phyloP scores from a whole-genome alignment of 2,113 vertebrate genomes.

The Podocnemis expansa region DNA sequence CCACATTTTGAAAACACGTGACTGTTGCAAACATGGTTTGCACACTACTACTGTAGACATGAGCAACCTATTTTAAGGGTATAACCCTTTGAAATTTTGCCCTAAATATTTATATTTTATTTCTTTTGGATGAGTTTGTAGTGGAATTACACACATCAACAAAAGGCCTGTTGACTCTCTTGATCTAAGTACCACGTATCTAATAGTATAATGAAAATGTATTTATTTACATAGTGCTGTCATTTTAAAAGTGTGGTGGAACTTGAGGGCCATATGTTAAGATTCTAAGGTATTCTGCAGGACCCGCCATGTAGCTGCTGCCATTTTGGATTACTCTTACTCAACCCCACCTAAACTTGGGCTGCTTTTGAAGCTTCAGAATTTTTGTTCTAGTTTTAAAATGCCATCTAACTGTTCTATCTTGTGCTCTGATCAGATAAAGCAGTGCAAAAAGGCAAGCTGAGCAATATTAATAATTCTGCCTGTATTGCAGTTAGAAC shows the following conservation, averaged over 20 bases:
- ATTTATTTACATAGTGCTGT: constrained; percentile 44
- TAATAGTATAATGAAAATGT: neutral
- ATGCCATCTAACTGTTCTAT: neutral
- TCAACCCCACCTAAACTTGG: neutral
- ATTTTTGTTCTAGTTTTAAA: neutral
- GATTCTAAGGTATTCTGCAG: constrained; percentile 11
- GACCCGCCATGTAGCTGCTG: constrained; percentile 61
- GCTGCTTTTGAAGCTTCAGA: neutral
- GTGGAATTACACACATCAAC: neutral
- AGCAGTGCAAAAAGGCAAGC: constrained; percentile 16
- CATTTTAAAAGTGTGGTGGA: constrained; percentile 43
- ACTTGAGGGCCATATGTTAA: neutral
- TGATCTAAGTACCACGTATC: neutral
- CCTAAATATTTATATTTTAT: neutral
- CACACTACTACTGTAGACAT: neutral
- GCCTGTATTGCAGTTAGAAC: neutral
- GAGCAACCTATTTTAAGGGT: neutral
- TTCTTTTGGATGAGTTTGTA: constrained; percentile 45
- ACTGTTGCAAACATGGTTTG: constrained; percentile 13
- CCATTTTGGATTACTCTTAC: constrained; percentile 1
- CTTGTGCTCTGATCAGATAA: constrained; percentile 20
- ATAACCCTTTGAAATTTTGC: neutral
- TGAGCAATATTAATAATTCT: neutral
- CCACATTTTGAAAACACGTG: neutral
- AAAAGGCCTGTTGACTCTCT: constrained; percentile 5